Evolutionary conservation across 2,113 vertebrate species (phyloP).

Genomic region (Actenoides lindsayi): DNA sequence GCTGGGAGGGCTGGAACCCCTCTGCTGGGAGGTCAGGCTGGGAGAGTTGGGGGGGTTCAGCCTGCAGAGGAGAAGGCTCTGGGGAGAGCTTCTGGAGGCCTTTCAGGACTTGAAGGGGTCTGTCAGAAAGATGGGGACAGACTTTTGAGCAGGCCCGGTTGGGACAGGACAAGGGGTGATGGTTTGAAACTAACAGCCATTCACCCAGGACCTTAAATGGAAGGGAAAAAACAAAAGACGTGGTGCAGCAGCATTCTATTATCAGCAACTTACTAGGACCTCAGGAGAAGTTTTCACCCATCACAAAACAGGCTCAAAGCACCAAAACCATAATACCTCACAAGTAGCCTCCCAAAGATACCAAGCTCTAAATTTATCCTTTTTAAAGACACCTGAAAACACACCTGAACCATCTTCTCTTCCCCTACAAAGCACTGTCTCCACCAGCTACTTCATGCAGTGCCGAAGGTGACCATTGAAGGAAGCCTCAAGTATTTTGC

Average conservation of each 20-base stretch:
- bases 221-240: not conserved
- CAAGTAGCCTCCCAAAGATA: rapidly evolving
- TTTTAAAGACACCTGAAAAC: not conserved
- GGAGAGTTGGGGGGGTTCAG: too few relatives aligned
- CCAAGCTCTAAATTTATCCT: rapidly evolving
- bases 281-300: rapidly evolving
- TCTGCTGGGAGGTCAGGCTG: too few relatives aligned
- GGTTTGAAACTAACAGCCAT: too few relatives aligned
- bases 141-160: too few relatives aligned
- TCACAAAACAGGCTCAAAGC: not conserved
- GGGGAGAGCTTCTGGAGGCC: too few relatives aligned
- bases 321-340: rapidly evolving
- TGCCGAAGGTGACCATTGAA: rapidly evolving
- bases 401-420: not conserved
- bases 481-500: not conserved
- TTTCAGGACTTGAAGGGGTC: too few relatives aligned
- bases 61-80: too few relatives aligned
- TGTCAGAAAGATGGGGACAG: too few relatives aligned
- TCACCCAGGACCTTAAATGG: not conserved
- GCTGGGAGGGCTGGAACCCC: too few relatives aligned
- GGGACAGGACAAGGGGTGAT: not conserved
- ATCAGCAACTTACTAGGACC: too few relatives aligned
- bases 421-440: not conserved
- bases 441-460: not conserved
- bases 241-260: not conserved